phyloP scores from a whole-genome alignment of 2,797 vertebrate species.

The Adelosebastes latens region DNA sequence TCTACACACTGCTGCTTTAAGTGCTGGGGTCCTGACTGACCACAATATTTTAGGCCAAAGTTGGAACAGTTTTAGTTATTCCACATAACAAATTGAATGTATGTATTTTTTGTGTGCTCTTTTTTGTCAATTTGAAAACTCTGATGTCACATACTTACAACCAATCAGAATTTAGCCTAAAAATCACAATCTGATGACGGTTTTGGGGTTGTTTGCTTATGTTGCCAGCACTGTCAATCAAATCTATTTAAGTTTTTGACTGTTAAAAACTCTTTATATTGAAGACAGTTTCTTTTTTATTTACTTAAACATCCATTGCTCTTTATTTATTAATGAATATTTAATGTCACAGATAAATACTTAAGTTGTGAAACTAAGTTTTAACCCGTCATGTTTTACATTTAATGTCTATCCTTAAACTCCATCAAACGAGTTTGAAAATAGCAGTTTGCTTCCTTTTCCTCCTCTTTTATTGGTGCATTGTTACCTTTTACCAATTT shows the following conservation, averaged over 20 bases:
- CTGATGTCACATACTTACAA: background rate
- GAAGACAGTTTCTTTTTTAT: background rate
- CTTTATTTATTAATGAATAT: background rate
- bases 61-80: no score
- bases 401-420: background rate
- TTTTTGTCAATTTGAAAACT: background rate
- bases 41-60: background rate
- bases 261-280: background rate
- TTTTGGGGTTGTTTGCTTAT: background rate
- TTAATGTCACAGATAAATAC: background rate
- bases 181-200: background rate
- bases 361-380: background rate
- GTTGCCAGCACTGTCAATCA: background rate
- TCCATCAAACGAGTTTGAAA: background rate
- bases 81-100: background rate
- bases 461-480: background rate
- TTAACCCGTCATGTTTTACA: background rate
- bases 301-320: background rate
- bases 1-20: no score
- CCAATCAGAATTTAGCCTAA: background rate
- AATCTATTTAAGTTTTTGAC: background rate
- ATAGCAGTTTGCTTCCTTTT: background rate
- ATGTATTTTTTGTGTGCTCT: background rate
- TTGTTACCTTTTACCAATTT: background rate
- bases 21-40: background rate